Percentiles rank a stretch among this genome's conserved stretches.
Conservation (phyloP, 1,140 invertebrate genomes). For the Luehdorfia chinensis region DNA sequence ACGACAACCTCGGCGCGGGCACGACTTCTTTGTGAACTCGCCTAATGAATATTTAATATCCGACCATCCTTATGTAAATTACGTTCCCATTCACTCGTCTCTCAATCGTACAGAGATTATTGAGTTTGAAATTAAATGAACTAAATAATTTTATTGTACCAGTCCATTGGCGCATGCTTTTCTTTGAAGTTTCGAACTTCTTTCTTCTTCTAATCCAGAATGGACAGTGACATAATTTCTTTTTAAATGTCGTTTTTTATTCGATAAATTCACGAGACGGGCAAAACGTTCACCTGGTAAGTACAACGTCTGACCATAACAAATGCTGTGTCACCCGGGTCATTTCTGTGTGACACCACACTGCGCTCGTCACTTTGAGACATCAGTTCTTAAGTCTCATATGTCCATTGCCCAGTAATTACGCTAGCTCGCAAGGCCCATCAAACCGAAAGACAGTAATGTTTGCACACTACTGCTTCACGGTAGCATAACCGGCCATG, state of each 20-base stretch:
- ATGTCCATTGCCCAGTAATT: too few species aligned
- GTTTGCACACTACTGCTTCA: too few species aligned
- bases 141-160: not conserved
- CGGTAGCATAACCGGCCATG: too few species aligned
- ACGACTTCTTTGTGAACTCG: conserved; percentile 32
- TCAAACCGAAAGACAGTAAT: too few species aligned
- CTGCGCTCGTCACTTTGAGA: too few species aligned
- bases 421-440: too few species aligned
- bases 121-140: conserved; percentile 1
- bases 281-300: too few species aligned
- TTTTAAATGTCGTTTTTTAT: not conserved
- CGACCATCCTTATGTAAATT: conserved; percentile 45
- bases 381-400: too few species aligned
- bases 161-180: not conserved
- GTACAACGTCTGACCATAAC: too few species aligned
- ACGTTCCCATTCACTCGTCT: conserved; percentile 22
- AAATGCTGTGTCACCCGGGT: too few species aligned
- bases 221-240: not conserved
- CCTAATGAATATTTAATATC: conserved; percentile 51
- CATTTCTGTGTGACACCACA: too few species aligned
- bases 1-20: not conserved
- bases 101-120: conserved; percentile 3
- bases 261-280: too few species aligned
- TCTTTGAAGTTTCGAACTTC: not conserved
- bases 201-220: not conserved